phyloP scores from a whole-genome alignment of 2,113 vertebrate species.

The Dunckerocampus dactyliophorus region DNA sequence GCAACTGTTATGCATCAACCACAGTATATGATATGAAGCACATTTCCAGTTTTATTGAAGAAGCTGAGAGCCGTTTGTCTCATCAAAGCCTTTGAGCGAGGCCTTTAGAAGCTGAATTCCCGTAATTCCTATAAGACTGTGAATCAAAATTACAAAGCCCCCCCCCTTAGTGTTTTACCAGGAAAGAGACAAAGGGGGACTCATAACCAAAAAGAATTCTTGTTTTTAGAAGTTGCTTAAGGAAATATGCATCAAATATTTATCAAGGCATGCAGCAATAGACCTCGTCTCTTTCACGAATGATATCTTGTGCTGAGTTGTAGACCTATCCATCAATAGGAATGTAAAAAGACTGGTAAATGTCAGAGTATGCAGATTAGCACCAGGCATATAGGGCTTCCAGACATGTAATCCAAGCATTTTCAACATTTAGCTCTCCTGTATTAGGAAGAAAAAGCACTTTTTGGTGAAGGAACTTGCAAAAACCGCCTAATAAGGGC shows the following conservation, averaged over 20 bases:
- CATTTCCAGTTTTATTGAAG: conserved; percentile 17
- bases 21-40: not conserved
- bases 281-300: conserved; percentile 3
- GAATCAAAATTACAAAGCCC: conserved; percentile 34
- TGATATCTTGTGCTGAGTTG: conserved; percentile 8
- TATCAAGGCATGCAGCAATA: conserved; percentile 26
- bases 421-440: not conserved
- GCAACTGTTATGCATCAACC: conserved; percentile 11
- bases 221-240: conserved; percentile 25
- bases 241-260: conserved; percentile 46
- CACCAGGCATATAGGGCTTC: no score
- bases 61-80: conserved; percentile 12
- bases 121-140: conserved; percentile 19
- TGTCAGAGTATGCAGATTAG: no score
- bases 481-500: conserved; percentile 23
- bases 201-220: conserved; percentile 45
- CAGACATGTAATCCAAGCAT: no score
- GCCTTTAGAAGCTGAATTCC: conserved; percentile 12
- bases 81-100: conserved; percentile 25
- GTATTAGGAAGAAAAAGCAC: conserved; percentile 4
- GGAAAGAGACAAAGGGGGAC: conserved; percentile 27
- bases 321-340: not conserved
- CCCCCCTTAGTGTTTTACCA: not conserved
- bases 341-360: not conserved
- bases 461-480: conserved; percentile 23